Conservation (phyloP, 2,888 invertebrate genomes). For the Calameuta filiformis region DNA sequence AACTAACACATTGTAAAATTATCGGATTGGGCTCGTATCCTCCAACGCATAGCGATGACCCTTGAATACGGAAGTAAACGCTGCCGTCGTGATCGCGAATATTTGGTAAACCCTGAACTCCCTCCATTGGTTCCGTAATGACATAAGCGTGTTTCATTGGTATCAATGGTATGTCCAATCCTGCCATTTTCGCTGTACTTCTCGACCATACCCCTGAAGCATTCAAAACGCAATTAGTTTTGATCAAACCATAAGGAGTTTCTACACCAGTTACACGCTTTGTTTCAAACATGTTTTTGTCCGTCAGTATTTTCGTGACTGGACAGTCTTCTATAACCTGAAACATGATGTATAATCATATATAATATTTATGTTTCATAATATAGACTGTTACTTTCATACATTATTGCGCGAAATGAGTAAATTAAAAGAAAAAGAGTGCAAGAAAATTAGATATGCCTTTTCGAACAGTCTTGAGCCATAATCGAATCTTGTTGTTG, state of each 20-base stretch:
- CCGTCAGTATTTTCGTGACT: constrained; percentile 77
- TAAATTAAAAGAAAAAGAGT: background rate
- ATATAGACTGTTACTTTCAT: background rate
- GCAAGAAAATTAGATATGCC: background rate
- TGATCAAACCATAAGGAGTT: constrained; percentile 80
- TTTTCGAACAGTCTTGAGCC: background rate
- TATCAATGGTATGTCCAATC: constrained; percentile 77
- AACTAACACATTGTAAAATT: constrained; percentile 76
- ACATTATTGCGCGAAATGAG: background rate
- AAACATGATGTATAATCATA: constrained; percentile 20
- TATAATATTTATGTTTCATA: background rate
- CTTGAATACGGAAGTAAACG: constrained; percentile 85
- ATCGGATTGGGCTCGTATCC: constrained; percentile 90
- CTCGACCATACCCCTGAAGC: constrained; percentile 87
- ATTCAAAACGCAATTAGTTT: constrained; percentile 83
- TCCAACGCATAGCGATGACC: constrained; percentile 85
- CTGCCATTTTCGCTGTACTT: constrained; percentile 76
- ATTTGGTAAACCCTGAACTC: constrained; percentile 81
- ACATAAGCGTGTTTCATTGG: constrained; percentile 92
- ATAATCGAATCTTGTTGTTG: background rate
- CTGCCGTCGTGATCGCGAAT: constrained; percentile 87
- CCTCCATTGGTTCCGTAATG: constrained; percentile 82
- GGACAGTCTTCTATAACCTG: constrained; percentile 82
- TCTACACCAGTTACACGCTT: constrained; percentile 80
- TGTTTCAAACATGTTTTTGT: constrained; percentile 72